Evolutionary conservation across 2,113 vertebrate genomes (phyloP), one percentile per base, ranked within the genome.

Genomic region (Nestor notabilis): DNA sequence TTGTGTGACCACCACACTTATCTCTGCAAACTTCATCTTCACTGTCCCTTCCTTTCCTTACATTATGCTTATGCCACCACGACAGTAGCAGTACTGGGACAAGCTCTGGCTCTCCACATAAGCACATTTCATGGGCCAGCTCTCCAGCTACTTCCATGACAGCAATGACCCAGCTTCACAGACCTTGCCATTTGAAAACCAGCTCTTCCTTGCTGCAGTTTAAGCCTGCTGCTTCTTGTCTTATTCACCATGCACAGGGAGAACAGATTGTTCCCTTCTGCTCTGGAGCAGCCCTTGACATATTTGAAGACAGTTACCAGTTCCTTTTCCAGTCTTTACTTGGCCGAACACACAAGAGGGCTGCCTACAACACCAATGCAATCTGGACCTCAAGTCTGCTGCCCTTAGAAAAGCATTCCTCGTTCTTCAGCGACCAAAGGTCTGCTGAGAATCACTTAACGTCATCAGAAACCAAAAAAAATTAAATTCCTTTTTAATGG

Each of bases 401-500:
- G 21, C 61, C 13, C 52, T 85, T 28, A 76, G 27, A 58, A 95
- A 72, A 89, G 37, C 65, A 75, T 65, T 90, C 53, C 41, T 86
- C 71, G n/a, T 70, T 66, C 53, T 53, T 82, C 27, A 27, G 33
- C 24, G 63, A 63, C 70, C 70, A 76, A 58, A 75, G 37, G 35
- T 80, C 60, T 78, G 79, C 80, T 72, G 49, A 55, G 66, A 89
- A 80, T 80, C 80, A 94, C 65, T 95, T 90, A 39, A 83, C 37
- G 31, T 76, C 50, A 91, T 66, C 82, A 85, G 87, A 94, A 87
- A 77, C 28, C 17, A 58, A 89, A 95, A 95, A 85, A 39, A 76
- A 1, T 41, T 76, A 81, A 95, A 95, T 75, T 84, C 64, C 35
- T 39, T 83, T 96, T 87, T 95, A 96, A 97, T 72, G 69, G 90